phyloP scores from a whole-genome alignment of 2,797 vertebrate species.

The Poecilia gillii region DNA sequence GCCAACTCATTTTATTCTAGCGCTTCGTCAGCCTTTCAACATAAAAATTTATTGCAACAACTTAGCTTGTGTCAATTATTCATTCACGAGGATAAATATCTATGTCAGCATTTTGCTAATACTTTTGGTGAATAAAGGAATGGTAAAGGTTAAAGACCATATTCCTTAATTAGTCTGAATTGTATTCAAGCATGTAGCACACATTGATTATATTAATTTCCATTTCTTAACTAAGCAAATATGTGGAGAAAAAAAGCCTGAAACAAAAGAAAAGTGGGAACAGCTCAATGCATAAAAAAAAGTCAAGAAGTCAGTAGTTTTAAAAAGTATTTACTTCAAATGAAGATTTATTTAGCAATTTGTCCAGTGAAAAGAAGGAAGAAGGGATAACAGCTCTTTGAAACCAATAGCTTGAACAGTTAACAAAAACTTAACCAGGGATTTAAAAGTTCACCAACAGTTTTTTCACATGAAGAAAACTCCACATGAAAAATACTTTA shows the following conservation, averaged over 20 bases:
- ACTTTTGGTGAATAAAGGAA: neutral
- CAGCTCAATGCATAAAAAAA: neutral
- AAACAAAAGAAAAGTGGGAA: neutral
- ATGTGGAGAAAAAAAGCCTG: neutral
- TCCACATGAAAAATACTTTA: neutral
- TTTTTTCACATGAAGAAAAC: neutral
- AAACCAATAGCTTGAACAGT: neutral
- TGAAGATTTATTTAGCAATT: neutral
- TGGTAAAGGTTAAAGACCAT: neutral
- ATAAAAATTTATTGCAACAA: neutral
- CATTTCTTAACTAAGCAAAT: neutral
- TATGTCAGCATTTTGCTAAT: neutral
- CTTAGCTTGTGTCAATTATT: neutral
- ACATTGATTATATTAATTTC: neutral
- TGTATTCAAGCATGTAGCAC: neutral
- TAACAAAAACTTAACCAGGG: neutral
- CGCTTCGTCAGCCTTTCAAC: neutral
- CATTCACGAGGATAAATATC: neutral
- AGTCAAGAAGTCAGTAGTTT: neutral
- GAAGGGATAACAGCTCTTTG: neutral
- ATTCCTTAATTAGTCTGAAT: neutral
- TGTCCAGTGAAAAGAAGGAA: neutral
- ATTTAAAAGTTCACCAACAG: neutral
- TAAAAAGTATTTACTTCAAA: neutral
- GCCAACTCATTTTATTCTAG: conserved; percentile 1